Base-by-base conservation (phyloP, 1,140 invertebrate genomes). In the Nomia melanderi region DNA sequence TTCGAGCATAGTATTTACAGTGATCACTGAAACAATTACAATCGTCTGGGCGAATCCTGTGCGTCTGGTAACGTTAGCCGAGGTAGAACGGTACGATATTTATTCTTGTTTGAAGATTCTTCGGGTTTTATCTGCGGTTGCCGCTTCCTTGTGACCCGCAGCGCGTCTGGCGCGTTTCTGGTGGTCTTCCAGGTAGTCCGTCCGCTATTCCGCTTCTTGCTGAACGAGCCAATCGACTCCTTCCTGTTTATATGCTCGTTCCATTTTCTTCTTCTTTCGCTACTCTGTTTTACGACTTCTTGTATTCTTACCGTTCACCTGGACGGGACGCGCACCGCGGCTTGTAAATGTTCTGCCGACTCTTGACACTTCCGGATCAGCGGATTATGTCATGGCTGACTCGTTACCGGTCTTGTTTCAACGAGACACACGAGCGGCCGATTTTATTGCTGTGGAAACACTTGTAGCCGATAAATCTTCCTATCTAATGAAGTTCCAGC, bases 241-340 rank as follows among this genome's bases (percentile, higher is more conserved):
- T 50, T 50, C 47, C 47, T 50, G 47, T 50, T 50, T 50, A 50
- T 50, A 50, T 50, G 47, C n/a, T 17, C n/a, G n/a, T 50, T 50
- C 47, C 47, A n/a, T 50, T 50, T 50, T 50, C 47, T n/a, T 50
- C 6, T n/a, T n/a, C 17, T 17, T 7, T n/a, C 47, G 20, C 47
- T 47, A 17, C 1, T n/a, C 47, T 50, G 20, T 0, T 50, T 50
- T 50, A 50, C n/a, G 47, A 50, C 20, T n/a, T 50, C 47, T n/a
- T 50, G 47, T 7, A 17, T n/a, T 50, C n/a, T 17, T 50, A 0
- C 17, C 47, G n/a, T 50, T 50, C 47, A 50, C 47, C n/a, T 50
- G 17, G n/a, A 50, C 47, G 7, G 4, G 17, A 50, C 47, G 20
- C 8, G 4, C 20, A 4, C 4, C n/a, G 4, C 17, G 1, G 47